Conservation (phyloP, 1,140 invertebrate species). For the Magallana angulata region DNA sequence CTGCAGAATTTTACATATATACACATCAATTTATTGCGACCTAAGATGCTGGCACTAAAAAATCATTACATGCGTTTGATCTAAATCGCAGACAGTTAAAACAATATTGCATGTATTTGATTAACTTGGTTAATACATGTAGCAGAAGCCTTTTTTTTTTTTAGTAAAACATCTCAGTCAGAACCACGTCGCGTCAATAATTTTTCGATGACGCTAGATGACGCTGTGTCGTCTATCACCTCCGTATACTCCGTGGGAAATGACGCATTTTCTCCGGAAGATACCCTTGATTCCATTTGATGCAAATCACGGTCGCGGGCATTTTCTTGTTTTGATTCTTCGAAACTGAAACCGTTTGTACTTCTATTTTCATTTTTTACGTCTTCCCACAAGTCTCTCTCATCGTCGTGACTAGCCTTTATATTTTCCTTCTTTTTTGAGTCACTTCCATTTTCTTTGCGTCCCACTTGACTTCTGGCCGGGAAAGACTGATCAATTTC, state of each 20-base stretch:
- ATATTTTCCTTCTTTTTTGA: neutral
- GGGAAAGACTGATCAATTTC: neutral
- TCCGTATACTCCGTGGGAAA: neutral
- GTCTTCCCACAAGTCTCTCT: neutral
- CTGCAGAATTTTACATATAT: too few species aligned
- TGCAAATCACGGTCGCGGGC: neutral
- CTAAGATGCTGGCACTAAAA: too few species aligned
- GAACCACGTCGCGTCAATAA: neutral
- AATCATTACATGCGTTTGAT: too few species aligned
- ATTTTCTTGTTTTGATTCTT: neutral
- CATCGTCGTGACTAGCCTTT: neutral
- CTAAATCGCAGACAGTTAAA: too few species aligned
- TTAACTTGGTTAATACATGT: too few species aligned
- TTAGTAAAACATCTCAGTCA: neutral
- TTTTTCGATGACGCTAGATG: conserved; percentile 23
- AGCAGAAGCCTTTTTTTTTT: too few species aligned
- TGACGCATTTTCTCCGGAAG: neutral
- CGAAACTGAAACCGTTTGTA: neutral
- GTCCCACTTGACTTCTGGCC: neutral
- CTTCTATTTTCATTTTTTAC: neutral
- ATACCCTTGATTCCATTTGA: neutral
- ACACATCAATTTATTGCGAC: too few species aligned
- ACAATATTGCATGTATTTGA: too few species aligned
- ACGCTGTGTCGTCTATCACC: neutral
- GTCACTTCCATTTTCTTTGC: neutral